Evolutionary conservation across 2,888 invertebrate genomes (phyloP).

Genomic region (Caenorhabditis sp.): DNA sequence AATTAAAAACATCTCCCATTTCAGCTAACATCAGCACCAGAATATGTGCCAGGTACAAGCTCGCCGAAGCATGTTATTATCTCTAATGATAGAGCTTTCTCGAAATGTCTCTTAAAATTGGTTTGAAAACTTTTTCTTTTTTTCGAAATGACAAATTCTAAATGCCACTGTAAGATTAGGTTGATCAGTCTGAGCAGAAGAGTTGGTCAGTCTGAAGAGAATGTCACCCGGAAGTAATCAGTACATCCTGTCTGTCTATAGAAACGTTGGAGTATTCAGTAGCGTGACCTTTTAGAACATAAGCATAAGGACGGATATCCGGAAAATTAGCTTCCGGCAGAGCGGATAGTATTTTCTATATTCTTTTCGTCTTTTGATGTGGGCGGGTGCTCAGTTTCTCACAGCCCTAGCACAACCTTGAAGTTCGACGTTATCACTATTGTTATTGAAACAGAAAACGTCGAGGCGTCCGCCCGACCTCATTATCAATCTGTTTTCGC

Average conservation of each 20-base stretch:
- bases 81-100: background rate
- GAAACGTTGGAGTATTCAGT: background rate
- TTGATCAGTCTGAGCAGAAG: too few relatives aligned
- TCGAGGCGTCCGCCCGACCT: conserved; percentile 1
- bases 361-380: too few relatives aligned
- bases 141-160: background rate
- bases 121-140: background rate
- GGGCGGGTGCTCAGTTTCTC: too few relatives aligned
- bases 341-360: too few relatives aligned
- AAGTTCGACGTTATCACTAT: background rate
- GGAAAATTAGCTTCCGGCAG: background rate
- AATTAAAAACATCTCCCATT: too few relatives aligned
- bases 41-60: too few relatives aligned
- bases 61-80: background rate
- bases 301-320: background rate
- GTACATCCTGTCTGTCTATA: conserved; percentile 5
- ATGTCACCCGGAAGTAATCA: conserved; percentile 31
- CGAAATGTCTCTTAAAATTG: background rate
- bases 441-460: conserved; percentile 1
- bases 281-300: conserved; percentile 8
- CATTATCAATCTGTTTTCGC: conserved; percentile 26
- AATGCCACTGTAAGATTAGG: too few relatives aligned
- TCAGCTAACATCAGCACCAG: too few relatives aligned
- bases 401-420: too few relatives aligned
- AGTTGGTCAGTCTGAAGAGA: background rate